Percentiles rank a stretch among this genome's conserved stretches.
These are phyloP conservation scores for Antheraea yamamai DNA, from an alignment of 2,888 invertebrate species.

Conservation along the genomic window DNA sequence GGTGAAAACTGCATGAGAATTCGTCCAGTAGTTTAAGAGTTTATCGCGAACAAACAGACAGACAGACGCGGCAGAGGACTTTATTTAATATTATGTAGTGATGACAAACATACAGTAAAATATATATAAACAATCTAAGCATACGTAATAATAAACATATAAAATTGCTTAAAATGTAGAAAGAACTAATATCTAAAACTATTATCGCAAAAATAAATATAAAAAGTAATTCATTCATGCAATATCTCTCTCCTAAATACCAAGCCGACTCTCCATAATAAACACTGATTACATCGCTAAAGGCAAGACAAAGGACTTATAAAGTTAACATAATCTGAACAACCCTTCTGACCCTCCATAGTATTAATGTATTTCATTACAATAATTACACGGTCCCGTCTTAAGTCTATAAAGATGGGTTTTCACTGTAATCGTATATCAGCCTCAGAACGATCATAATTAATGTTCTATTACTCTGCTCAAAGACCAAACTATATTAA, in stretches of 20 bases:
- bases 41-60: no score
- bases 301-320: conserved; percentile 54
- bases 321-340: conserved; percentile 38
- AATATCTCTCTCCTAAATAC: conserved; percentile 18
- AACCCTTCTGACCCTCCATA: conserved; percentile 50
- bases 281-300: conserved; percentile 51
- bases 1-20: no score
- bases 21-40: no score
- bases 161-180: background rate
- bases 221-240: conserved; percentile 3
- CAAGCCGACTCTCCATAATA: conserved; percentile 35
- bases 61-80: no score
- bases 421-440: conserved; percentile 13
- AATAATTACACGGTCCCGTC: conserved; percentile 43
- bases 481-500: background rate
- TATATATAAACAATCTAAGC: background rate
- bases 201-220: background rate
- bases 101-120: background rate
- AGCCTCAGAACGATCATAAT: background rate
- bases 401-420: conserved; percentile 20
- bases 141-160: background rate
- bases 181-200: background rate
- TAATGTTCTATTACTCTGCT: conserved; percentile 5
- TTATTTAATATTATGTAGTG: no score
- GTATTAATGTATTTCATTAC: conserved; percentile 55